Percentiles rank a stretch among this genome's conserved stretches.
phyloP scores from a whole-genome alignment of 1,140 invertebrate species.

The Trigoniulus corallinus region DNA sequence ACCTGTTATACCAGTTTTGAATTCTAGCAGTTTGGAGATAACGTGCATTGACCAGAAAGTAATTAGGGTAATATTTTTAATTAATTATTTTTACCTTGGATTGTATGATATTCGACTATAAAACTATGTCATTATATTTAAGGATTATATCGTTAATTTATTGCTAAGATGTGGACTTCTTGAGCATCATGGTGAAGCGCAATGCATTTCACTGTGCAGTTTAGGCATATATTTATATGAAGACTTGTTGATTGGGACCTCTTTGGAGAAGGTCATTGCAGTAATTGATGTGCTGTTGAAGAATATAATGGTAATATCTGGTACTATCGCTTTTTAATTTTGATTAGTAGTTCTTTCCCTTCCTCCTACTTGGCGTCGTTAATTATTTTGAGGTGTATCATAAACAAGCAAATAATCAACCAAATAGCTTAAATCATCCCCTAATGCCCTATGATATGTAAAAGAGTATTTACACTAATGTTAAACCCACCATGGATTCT shows the following conservation, averaged over 20 bases:
- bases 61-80: conserved; percentile 42
- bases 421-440: no score
- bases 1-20: conserved; percentile 58
- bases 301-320: conserved; percentile 69
- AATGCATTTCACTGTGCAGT: conserved; percentile 74
- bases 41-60: conserved; percentile 52
- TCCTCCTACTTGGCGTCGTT: neutral
- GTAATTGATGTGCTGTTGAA: conserved; percentile 71
- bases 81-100: conserved; percentile 1
- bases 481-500: no score
- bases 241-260: conserved; percentile 37
- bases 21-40: conserved; percentile 50
- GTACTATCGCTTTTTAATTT: no score
- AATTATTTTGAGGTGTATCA: neutral
- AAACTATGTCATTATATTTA: conserved; percentile 19
- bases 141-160: conserved; percentile 78
- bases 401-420: neutral
- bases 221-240: conserved; percentile 70
- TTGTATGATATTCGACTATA: neutral
- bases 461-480: no score
- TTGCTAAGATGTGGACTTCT: conserved; percentile 65
- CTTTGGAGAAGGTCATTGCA: conserved; percentile 55
- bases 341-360: no score
- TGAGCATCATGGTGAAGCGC: conserved; percentile 72
- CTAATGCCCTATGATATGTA: no score